A percentile compares a stretch with the other conserved stretches of the same genome.
Conservation (phyloP, 2,113 vertebrate species). For the Lophius piscatorius region DNA sequence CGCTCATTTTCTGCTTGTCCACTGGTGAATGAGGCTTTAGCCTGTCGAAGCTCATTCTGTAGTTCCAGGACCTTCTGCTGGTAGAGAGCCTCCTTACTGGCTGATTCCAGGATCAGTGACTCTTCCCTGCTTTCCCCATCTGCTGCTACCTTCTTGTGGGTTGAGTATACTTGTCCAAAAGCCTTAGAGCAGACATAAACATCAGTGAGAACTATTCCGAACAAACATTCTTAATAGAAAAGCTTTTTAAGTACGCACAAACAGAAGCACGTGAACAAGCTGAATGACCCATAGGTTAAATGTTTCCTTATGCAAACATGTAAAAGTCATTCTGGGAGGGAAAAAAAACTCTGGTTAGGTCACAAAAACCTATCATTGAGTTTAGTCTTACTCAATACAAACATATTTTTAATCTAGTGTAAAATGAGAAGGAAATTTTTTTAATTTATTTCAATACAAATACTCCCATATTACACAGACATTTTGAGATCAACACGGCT, state of each 20-base stretch:
- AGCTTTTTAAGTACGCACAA: neutral
- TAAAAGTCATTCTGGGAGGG: too few species aligned
- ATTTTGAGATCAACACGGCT: constrained; percentile 6
- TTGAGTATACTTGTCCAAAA: constrained; percentile 93
- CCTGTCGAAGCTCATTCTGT: constrained; percentile 92
- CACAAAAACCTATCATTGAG: too few species aligned
- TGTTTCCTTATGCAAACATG: too few species aligned
- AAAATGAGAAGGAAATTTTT: too few species aligned
- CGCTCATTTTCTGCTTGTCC: constrained; percentile 92
- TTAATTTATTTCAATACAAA: too few species aligned
- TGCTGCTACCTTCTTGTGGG: constrained; percentile 96
- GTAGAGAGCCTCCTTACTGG: constrained; percentile 95
- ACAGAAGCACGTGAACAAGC: neutral
- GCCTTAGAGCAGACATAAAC: constrained; percentile 78
- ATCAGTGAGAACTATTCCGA: neutral
- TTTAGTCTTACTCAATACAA: too few species aligned
- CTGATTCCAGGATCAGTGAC: constrained; percentile 94
- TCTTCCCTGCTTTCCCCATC: constrained; percentile 98
- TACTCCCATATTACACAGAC: too few species aligned
- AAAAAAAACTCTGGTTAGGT: too few species aligned
- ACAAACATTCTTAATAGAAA: neutral
- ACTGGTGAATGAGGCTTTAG: constrained; percentile 86
- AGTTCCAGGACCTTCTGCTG: constrained; percentile 93
- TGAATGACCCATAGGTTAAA: too few species aligned
- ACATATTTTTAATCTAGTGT: neutral